These are phyloP conservation scores for Eudemis profundana DNA, from an alignment of 2,888 invertebrate genomes.

Conservation along the genomic window DNA sequence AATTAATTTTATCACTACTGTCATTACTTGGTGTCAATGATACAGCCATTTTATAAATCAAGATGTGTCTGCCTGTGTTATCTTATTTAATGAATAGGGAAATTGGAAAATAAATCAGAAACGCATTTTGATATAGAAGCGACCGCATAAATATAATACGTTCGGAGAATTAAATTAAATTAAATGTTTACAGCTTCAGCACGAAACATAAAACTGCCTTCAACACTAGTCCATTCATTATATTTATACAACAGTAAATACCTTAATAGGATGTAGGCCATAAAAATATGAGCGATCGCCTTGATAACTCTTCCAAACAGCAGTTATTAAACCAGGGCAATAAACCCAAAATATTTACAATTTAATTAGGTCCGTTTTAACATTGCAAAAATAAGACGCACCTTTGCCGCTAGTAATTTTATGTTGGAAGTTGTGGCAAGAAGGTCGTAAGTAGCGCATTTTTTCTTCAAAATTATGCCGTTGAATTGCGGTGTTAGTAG, in stretches of 20 bases:
- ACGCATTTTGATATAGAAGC: too few species aligned
- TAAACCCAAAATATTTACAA: conserved; percentile 29
- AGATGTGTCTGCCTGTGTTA: too few species aligned
- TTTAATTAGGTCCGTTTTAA: conserved; percentile 21
- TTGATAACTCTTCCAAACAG: conserved; percentile 24
- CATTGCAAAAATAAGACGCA: conserved; percentile 22
- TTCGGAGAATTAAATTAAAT: background rate
- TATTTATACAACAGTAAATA: conserved; percentile 4
- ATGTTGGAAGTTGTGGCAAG: background rate
- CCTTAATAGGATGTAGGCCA: conserved; percentile 19
- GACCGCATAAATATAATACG: too few species aligned
- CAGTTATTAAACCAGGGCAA: conserved; percentile 15
- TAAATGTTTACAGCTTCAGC: background rate
- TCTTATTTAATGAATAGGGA: too few species aligned
- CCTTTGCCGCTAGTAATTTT: background rate
- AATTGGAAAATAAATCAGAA: too few species aligned
- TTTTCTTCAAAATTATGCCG: background rate
- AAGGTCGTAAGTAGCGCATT: background rate
- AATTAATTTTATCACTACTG: too few species aligned
- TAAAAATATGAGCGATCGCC: conserved; percentile 32
- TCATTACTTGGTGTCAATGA: too few species aligned
- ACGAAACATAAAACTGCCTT: conserved; percentile 5
- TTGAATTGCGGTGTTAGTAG: background rate
- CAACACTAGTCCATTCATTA: conserved; percentile 1
- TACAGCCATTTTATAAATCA: too few species aligned